Evolutionary conservation across 2,113 vertebrate species (phyloP), one percentile per base, ranked within the genome.

Genomic region (Atlantisia rogersi): DNA sequence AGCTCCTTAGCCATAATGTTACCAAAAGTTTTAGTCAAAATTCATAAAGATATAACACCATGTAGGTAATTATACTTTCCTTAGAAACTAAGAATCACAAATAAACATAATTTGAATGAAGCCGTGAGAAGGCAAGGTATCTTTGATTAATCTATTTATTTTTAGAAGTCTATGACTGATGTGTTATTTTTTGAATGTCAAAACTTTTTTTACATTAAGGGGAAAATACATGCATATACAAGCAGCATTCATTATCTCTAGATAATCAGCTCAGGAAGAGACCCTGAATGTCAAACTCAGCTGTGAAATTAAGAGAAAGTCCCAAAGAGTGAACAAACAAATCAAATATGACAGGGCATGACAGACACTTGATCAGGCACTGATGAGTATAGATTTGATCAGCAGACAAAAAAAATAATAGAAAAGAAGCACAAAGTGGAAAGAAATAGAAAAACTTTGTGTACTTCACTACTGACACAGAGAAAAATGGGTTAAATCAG

Each of bases 71-170:
- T 68, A 87, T 42, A 75, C 4, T 37, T 65, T 74, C 60, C 48
- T 83, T 53, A 59, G 58, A 92, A 95, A 65, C 4, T 42, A 67
- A 88, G 50, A 80, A 69, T 86, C 55, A 59, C 53, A 93, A 77
- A 92, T 74, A 90, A 90, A 75, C 32, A 42, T 77, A 68, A 92
- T 92, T 88, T 81, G 68, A 94, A 84, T 56, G 42, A 91, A 83
- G 55, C n/a, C 50, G n/a, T 37, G 50, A 86, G 82, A 88, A 90
- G 16, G 39, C 31, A 92, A 88, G 21, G 29, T 53, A 58, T 80
- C 88, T 91, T 85, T 95, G 94, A 96, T 95, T 93, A 80, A 92
- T 80, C 46, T 82, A 69, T 56, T 82, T 96, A 94, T 91, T 94
- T 96, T 95, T 94, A 95, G 63, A 93, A 86, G 56, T 29, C 67